phyloP scores from a whole-genome alignment of 2,797 vertebrate genomes.

The Spheniscus humboldti region DNA sequence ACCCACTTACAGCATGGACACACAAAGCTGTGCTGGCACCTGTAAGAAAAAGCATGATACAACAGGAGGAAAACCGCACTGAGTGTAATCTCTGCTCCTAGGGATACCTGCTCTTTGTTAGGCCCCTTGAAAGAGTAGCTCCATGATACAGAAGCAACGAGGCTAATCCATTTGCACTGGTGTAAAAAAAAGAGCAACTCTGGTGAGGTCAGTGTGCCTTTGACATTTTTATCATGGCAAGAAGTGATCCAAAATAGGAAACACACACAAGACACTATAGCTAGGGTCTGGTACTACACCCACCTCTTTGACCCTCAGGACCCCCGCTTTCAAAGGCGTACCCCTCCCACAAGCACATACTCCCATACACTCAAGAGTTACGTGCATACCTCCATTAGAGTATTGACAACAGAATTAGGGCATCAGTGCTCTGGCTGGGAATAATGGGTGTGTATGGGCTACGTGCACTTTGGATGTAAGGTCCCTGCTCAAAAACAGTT shows the following conservation, averaged over 20 bases:
- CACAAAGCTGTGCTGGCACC: background rate
- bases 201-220: background rate
- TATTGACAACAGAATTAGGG: background rate
- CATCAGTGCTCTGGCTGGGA: background rate
- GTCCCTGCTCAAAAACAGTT: background rate
- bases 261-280: background rate
- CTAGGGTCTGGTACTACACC: background rate
- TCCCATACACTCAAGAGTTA: background rate
- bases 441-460: rapidly evolving
- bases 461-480: rapidly evolving
- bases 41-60: background rate
- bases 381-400: rapidly evolving
- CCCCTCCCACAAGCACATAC: background rate
- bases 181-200: background rate
- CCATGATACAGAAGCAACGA: background rate
- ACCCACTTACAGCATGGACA: background rate
- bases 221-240: background rate
- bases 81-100: background rate
- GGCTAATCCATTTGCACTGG: background rate
- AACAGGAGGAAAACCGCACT: background rate
- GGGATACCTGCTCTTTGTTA: background rate
- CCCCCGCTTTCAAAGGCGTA: background rate
- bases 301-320: background rate
- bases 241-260: background rate
- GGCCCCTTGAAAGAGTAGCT: background rate